Evolutionary conservation across 2,113 vertebrate genomes (phyloP), one percentile per base, ranked within the genome.

Genomic region (Pachyramphus minor): DNA sequence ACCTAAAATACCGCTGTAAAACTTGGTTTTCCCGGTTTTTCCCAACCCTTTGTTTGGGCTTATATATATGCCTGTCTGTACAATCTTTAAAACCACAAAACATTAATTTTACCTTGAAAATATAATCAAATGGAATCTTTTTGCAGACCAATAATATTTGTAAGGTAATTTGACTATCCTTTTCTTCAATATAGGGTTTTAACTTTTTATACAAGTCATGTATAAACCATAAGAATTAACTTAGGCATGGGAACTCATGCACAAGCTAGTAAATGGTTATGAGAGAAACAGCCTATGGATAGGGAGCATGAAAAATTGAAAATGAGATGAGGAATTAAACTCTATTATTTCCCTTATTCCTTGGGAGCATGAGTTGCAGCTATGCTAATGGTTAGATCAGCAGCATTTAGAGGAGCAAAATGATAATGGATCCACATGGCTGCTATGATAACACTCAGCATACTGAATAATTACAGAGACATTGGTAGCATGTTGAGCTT

Each of bases 401-500:
- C 81, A 94, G 63, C 88, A 94, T 84, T 96, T 96, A 96, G 60
- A 94, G 67, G 50, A 95, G 68, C 52, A 87, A 93, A 93, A 93
- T 94, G 77, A 94, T 95, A 95, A 96, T 91, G 68, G 90, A 95
- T 95, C 94, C 95, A 92, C 91, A 91, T 93, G 94, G 93, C 91
- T 97, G 93, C 87, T 95, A 63, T 35, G 94, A 96, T 95, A 97
- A 96, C 83, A 93, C 74, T 91, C 93, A 91, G 77, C 78, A 95
- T 81, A 86, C 90, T 96, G 93, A 84, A 85, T 96, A 97, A 97
- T 97, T 96, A 95, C 85, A 82, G 87, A 87, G 84, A 84, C 90
- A 80, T 62, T 77, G 85, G 81, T 94, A 95, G 56, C 84, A 94
- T 84, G 89, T 95, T 90, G 91, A 92, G 90, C 74, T 95, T 95